Percentiles rank a stretch among this genome's conserved stretches.
Evolutionary conservation across 2,113 vertebrate species (phyloP).

Genomic region (Neotragus moschatus): DNA sequence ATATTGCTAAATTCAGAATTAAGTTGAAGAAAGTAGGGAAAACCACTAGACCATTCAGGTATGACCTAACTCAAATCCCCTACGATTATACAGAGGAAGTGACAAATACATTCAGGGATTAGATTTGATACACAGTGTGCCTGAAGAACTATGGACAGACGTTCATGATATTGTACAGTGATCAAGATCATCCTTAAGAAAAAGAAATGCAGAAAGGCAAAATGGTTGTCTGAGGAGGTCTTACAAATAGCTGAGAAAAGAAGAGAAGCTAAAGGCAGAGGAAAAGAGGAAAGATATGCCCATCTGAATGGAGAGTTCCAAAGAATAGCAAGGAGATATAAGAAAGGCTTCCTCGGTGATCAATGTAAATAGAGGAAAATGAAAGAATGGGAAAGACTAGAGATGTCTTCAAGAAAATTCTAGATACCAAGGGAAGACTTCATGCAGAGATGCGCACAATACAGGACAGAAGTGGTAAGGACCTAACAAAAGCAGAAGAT

Average conservation of each 20-base stretch:
- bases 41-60: not conserved
- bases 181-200: not conserved
- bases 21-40: not conserved
- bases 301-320: not conserved
- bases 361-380: not conserved
- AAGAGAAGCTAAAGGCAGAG: not conserved
- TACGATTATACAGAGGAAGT: accelerated
- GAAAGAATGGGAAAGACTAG: not conserved
- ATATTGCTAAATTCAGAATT: not conserved
- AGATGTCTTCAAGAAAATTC: not conserved
- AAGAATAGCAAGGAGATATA: not conserved
- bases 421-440: not conserved
- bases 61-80: not conserved
- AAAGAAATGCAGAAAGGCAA: not conserved
- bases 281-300: not conserved
- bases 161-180: not conserved
- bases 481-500: not conserved
- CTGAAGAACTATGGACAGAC: not conserved
- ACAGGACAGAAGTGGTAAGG: not conserved
- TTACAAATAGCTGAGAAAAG: not conserved
- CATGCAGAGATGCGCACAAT: not conserved
- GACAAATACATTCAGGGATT: not conserved
- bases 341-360: not conserved
- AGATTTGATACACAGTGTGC: not conserved
- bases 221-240: not conserved